Evolutionary conservation across 2,797 vertebrate genomes (phyloP), one percentile per base, ranked within the genome.

Genomic region (Tinamus major): DNA sequence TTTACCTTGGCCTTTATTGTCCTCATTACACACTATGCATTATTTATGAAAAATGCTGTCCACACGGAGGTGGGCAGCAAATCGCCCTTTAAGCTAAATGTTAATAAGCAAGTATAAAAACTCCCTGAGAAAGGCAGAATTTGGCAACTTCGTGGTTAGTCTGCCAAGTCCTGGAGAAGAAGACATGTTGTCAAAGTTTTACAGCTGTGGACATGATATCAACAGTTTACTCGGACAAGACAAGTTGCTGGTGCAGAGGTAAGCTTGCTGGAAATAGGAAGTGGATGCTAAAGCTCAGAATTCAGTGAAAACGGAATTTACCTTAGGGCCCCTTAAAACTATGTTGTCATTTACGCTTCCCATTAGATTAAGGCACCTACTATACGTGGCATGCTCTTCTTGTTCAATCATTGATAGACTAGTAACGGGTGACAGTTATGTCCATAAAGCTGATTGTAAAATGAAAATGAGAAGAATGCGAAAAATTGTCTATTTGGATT

Each of bases 11-110:
- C 92, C 87, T 95, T 96, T 91, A 64, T 97, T 97, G 96, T 97
- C 87, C 91, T 96, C 91, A 93, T 97, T 97, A 96, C 94, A 93
- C 69, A 87, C 77, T 80, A 76, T 93, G 70, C 92, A 95, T 95
- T 97, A 97, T 97, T 97, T 97, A 97, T 98, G 90, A 93, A 96
- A 95, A 96, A 86, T 85, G 24, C 76, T 93, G 94, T 90, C 96
- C 92, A 91, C 83, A 85, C 61, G 77, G 89, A 75, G 76, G 88
- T 85, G 92, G 94, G 91, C 89, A 97, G 93, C 77, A 94, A 97
- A 96, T 79, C 91, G 92, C 67, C 89, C 97, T 97, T 96, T 96
- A 78, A 94, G 79, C 79, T 71, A 93, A 92, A 85, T 95, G 87
- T 96, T 97, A 97, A 96, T 94, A 90, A 96, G 83, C 75, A 90